Evolutionary conservation across 2,113 vertebrate species (phyloP), one percentile per base, ranked within the genome.

Genomic region (Meriones unguiculatus): DNA sequence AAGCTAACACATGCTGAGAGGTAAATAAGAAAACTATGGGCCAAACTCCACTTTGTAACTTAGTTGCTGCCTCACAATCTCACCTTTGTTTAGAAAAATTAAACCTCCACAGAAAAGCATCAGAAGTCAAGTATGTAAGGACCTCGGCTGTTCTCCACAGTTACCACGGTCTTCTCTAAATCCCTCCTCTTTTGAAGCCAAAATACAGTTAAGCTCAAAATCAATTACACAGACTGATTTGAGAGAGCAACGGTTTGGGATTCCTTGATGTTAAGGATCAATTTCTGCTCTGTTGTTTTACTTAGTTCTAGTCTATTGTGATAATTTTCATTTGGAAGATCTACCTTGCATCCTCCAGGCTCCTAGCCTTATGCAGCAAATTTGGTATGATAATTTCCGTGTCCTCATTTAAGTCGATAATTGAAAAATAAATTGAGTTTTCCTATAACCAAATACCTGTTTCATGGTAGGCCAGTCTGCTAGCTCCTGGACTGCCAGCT

Each of bases 271-370:
- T 22, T 84, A 77, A 77, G 9, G 25, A 64, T 41, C 28, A 22
- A 54, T 94, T 94, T 90, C 35, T 94, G 9, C 50, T 38, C 25
- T 52, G 8, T 65, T 94, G 0, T 59, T 89, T 96, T 69, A 20
- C 35, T 95, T 90, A 84, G 7, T 93, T 94, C 77, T 70, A 32
- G 17, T 78, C 18, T 13, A 64, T 17, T 69, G 11, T 90, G 92
- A 69, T 91, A 57, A 25, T 96, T 94, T 86, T 81, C 59, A 81
- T 65, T 93, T 97, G 82, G 69, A 76, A 82, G 73, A 70, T 38
- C 52, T 52, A 46, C 20, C 14, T 50, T n/a, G 2, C 32, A 62
- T 77, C 46, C 32, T 91, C 35, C 69, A 41, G 46, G 12, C 38
- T 96, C 41, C 57, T 32, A 76, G 17, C 20, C 93, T 85, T 81